Percentiles rank a stretch among this genome's conserved stretches.
These are phyloP conservation scores for Pygoscelis adeliae DNA, from an alignment of 2,113 vertebrate species.

Conservation along the genomic window DNA sequence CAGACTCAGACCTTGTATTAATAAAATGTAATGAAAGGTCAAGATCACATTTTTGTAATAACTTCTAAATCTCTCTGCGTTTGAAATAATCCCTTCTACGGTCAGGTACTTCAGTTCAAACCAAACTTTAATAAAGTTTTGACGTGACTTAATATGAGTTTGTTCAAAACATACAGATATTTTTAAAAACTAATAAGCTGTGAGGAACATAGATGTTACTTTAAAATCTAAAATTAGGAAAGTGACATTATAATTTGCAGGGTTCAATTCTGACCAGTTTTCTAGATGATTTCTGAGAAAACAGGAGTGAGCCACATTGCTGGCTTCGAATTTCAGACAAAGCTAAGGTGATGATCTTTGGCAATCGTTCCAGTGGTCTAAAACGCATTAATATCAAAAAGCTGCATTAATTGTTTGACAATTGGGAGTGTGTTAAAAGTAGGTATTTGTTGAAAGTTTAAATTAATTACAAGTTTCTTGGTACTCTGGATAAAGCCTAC, in stretches of 20 bases:
- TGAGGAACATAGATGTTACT: slow-evolving; percentile 20
- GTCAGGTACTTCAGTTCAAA: slow-evolving; percentile 56
- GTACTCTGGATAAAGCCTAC: not conserved
- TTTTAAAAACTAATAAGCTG: slow-evolving; percentile 67
- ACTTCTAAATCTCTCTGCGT: slow-evolving; percentile 60
- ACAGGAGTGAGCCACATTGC: not conserved
- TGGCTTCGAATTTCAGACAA: slow-evolving; percentile 14
- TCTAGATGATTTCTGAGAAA: not conserved
- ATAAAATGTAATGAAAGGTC: slow-evolving; percentile 65
- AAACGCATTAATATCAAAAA: not conserved
- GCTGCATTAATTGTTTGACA: not conserved
- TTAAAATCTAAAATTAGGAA: slow-evolving; percentile 63
- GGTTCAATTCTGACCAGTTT: not conserved
- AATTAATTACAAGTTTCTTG: not conserved
- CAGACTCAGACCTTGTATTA: not conserved
- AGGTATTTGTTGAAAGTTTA: not conserved
- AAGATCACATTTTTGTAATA: slow-evolving; percentile 67
- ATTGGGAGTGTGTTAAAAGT: not conserved
- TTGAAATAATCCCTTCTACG: slow-evolving; percentile 50
- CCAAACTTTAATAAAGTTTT: slow-evolving; percentile 55
- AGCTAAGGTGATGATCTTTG: not conserved
- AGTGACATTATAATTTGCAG: slow-evolving; percentile 1
- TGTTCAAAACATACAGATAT: slow-evolving; percentile 54
- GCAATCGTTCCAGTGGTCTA: not conserved
- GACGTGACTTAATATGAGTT: slow-evolving; percentile 25